Evolutionary conservation across 1,140 invertebrate species (phyloP), one percentile per base, ranked within the genome.

Genomic region (Ridgeia piscesae): DNA sequence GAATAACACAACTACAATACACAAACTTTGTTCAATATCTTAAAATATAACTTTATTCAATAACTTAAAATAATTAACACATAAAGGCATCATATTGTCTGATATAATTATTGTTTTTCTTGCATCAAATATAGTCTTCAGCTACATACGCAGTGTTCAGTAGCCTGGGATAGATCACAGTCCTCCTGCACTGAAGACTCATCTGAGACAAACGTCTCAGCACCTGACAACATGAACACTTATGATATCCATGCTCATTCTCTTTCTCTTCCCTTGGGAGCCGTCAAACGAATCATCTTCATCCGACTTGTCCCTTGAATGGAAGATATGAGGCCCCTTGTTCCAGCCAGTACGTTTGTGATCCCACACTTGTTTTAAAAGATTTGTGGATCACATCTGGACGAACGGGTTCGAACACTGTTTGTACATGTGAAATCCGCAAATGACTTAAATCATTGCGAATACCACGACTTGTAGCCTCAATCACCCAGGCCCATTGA

Each of bases 281-380:
- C 91, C 91, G 35, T 42, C 48, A 48, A 91, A 91, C 6, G 34
- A 17, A 48, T 91, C 34, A 6, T 91, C 91, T 2, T 50, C 48
- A 50, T 91, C 91, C 27, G 6, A 2, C 4, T 91, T 48, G 42
- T 91, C 91, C 33, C 6, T 17, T 34, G 33, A 9, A 35, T 50
- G 50, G 92, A 92, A 35, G 6, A 92, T 34, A 8, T 92, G 9
- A 88, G n/a, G n/a, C 89, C 92, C 58, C 91, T 92, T 34, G 92
- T 35, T 92, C 92, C 92, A 50, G 89, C 92, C 34, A 27, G 33
- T 33, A 21, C 92, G n/a, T 92, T 92, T 34, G 92, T 92, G 33
- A 92, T 92, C 33, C 92, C 92, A 34, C 91, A 92, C 50, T 77
- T 93, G n/a, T n/a, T 34, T 92, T 92, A 92, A 93, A 93, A 11